Conservation (phyloP, 2,113 vertebrate species). For the Thalassarche chlororhynchos region DNA sequence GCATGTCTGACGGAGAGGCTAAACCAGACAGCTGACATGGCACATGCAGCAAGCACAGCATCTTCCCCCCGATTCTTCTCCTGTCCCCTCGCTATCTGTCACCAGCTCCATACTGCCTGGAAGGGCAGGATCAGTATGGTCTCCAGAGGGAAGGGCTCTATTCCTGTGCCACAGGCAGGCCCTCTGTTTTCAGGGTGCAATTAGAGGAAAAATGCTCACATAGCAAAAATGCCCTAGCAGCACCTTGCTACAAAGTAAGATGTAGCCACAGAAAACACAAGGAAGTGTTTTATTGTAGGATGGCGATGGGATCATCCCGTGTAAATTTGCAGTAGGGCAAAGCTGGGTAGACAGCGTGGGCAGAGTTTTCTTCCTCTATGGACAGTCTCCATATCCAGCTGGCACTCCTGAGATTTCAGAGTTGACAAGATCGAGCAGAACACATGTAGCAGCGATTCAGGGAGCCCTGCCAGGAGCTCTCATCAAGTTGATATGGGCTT, state of each 20-base stretch:
- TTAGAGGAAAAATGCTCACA: rapidly evolving
- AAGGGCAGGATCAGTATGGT: background rate
- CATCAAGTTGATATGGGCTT: background rate
- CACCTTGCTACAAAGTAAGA: background rate
- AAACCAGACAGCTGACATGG: background rate
- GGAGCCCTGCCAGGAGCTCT: slow-evolving; percentile 37
- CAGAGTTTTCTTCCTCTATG: background rate
- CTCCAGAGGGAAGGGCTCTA: background rate
- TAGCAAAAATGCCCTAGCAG: background rate
- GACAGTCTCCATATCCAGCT: background rate
- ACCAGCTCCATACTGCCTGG: background rate
- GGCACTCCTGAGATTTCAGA: background rate
- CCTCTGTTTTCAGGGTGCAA: background rate
- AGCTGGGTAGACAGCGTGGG: background rate
- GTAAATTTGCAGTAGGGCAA: background rate
- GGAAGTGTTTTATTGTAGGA: background rate
- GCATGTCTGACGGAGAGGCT: background rate
- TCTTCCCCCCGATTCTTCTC: background rate
- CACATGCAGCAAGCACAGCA: background rate
- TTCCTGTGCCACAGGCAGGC: background rate
- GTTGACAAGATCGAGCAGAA: background rate
- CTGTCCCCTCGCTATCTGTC: background rate
- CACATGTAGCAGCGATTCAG: background rate
- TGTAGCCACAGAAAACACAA: background rate
- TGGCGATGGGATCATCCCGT: background rate